Conservation (phyloP, 2,888 invertebrate genomes). For the Eupeodes latifasciatus region DNA sequence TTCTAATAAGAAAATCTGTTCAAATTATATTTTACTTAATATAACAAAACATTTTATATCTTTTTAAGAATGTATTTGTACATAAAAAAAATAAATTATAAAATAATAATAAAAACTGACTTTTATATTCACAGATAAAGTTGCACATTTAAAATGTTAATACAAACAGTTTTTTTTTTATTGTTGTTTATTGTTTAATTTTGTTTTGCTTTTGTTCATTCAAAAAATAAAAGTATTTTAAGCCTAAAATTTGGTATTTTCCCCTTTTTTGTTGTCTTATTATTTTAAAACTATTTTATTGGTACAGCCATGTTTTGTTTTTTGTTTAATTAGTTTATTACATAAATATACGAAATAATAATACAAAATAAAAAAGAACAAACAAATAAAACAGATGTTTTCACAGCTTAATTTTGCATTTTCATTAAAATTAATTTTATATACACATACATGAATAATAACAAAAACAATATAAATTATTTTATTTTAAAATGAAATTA, state of each 20-base stretch:
- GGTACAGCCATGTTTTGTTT: conserved; percentile 63
- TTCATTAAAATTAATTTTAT: conserved; percentile 18
- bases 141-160: conserved; percentile 67
- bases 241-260: conserved; percentile 71
- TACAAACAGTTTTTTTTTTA: conserved; percentile 34
- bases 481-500: not conserved
- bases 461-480: conserved; percentile 56
- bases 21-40: not conserved
- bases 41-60: not conserved
- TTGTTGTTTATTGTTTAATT: not conserved
- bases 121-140: conserved; percentile 72
- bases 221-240: conserved; percentile 30
- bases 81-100: conserved; percentile 63
- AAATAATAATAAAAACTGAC: conserved; percentile 53
- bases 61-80: conserved; percentile 58
- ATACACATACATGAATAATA: conserved; percentile 59
- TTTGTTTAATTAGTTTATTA: not conserved
- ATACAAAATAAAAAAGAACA: conserved; percentile 4
- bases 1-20: conserved; percentile 16
- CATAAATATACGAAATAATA: not conserved
- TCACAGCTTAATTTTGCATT: conserved; percentile 43
- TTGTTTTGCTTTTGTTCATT: conserved; percentile 11
- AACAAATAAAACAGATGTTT: conserved; percentile 34
- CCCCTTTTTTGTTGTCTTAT: conserved; percentile 13
- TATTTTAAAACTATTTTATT: conserved; percentile 49